These are phyloP conservation scores for Alaudala cheleensis DNA, from an alignment of 2,113 vertebrate species.

Conservation along the genomic window DNA sequence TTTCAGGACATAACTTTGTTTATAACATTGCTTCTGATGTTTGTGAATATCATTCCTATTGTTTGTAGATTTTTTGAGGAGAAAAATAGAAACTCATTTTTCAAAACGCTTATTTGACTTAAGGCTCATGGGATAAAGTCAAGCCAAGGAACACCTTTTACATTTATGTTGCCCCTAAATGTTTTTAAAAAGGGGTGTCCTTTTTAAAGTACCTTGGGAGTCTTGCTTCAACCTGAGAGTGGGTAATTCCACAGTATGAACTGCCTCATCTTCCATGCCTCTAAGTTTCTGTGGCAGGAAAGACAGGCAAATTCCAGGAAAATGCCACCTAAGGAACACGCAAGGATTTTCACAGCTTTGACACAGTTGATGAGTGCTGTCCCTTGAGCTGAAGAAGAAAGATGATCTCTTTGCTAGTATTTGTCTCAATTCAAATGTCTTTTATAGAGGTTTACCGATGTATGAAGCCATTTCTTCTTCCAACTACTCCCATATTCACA, in stretches of 20 bases:
- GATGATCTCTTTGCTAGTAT: background rate
- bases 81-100: background rate
- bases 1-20: background rate
- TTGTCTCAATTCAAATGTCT: background rate
- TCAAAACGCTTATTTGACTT: background rate
- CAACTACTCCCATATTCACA: background rate
- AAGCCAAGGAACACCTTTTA: background rate
- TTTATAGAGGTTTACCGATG: background rate
- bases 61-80: background rate
- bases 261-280: background rate
- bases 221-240: background rate
- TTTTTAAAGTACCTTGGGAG: background rate
- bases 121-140: background rate
- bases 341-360: background rate
- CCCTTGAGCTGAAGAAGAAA: background rate
- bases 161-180: background rate
- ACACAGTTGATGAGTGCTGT: background rate
- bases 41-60: background rate
- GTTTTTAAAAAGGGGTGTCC: background rate
- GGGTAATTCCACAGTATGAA: background rate
- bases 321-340: background rate
- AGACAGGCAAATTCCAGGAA: background rate
- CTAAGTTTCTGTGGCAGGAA: background rate
- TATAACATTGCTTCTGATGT: background rate
- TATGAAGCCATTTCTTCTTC: background rate